A percentile compares a stretch with the other conserved stretches of the same genome.
phyloP scores from a whole-genome alignment of 2,113 vertebrate genomes.

The Abramis brama region DNA sequence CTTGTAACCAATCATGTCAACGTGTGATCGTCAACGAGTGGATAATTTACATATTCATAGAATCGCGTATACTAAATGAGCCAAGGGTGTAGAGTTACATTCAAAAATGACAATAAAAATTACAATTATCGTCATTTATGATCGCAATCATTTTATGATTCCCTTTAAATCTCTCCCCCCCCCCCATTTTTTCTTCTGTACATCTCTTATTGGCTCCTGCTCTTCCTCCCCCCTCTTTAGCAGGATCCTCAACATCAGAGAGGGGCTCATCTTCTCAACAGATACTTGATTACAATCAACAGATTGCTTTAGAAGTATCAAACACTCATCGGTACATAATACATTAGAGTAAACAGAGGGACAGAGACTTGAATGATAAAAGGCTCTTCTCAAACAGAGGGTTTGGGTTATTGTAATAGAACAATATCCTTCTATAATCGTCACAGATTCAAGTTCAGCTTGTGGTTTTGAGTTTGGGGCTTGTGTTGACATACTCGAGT shows the following conservation, averaged over 20 bases:
- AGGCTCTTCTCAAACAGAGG: constrained; percentile 31
- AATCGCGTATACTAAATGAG: too few relatives aligned
- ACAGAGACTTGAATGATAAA: constrained; percentile 25
- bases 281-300: constrained; percentile 54
- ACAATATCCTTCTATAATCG: constrained; percentile 18
- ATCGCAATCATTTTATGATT: neutral
- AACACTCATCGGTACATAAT: constrained; percentile 31
- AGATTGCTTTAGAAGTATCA: constrained; percentile 51
- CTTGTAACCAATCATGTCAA: too few relatives aligned
- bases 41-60: too few relatives aligned
- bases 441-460: constrained; percentile 10
- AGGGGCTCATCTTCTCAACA: constrained; percentile 44
- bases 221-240: constrained; percentile 5
- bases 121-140: too few relatives aligned
- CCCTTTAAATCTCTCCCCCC: neutral
- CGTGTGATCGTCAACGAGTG: too few relatives aligned
- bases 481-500: constrained; percentile 12
- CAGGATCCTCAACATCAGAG: constrained; percentile 28
- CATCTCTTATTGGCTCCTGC: neutral
- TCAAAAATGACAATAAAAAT: too few relatives aligned
- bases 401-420: constrained; percentile 32
- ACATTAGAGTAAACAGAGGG: constrained; percentile 27
- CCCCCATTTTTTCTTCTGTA: neutral
- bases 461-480: neutral
- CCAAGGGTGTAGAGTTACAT: too few relatives aligned